phyloP scores from a whole-genome alignment of 2,113 vertebrate species.

The Delphinapterus leucas region DNA sequence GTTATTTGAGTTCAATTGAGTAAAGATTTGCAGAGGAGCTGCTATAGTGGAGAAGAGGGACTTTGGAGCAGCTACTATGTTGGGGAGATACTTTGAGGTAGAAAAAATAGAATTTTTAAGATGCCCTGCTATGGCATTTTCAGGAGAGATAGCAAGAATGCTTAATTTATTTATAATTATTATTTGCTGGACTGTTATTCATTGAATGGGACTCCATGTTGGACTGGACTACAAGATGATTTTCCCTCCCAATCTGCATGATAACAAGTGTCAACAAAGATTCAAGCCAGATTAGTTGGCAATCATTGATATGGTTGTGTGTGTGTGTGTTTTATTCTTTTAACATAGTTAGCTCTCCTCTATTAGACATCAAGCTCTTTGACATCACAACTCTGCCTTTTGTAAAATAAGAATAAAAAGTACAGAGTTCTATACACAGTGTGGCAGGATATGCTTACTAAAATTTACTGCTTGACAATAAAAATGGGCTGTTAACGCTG shows the following conservation, averaged over 20 bases:
- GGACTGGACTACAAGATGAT: neutral
- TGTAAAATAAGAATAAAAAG: conserved; percentile 28
- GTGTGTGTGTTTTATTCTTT: neutral
- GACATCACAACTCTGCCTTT: neutral
- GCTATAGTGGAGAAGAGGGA: neutral
- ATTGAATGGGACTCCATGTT: neutral
- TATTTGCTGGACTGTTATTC: neutral
- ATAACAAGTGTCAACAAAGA: neutral
- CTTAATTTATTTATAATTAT: neutral
- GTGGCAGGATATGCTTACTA: neutral
- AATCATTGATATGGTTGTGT: neutral
- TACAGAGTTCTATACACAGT: neutral
- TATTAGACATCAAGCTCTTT: neutral
- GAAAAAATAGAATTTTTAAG: neutral
- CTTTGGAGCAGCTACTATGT: neutral
- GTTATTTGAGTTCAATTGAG: neutral
- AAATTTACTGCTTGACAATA: neutral
- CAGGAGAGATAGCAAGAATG: neutral
- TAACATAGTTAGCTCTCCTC: neutral
- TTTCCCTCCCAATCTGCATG: neutral
- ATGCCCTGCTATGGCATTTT: neutral
- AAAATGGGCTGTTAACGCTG: neutral
- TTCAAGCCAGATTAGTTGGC: neutral
- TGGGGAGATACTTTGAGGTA: neutral
- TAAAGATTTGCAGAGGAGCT: neutral